Evolutionary conservation across 2,888 invertebrate species (phyloP).

Genomic region (Tridacna crocea): DNA sequence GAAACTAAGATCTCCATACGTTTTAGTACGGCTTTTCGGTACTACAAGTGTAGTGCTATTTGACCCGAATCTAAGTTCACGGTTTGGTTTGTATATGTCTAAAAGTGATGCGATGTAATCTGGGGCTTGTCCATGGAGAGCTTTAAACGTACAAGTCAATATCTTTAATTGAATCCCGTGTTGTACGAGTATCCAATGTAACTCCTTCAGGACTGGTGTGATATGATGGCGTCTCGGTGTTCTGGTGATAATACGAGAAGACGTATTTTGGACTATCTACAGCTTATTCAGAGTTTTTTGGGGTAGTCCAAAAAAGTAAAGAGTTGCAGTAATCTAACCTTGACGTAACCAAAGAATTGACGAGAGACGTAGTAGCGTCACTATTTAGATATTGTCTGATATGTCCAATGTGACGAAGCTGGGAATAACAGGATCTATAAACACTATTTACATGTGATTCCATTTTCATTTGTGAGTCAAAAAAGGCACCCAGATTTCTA

Average conservation of each 20-base stretch:
- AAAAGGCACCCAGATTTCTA: not conserved
- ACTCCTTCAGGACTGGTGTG: constrained; percentile 35
- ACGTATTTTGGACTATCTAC: constrained; percentile 27
- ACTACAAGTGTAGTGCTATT: constrained; percentile 31
- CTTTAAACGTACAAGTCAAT: constrained; percentile 32
- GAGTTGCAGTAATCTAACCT: not conserved
- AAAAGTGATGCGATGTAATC: constrained; percentile 23
- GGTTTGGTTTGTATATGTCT: constrained; percentile 23
- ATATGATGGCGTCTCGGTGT: constrained; percentile 20
- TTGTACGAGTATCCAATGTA: constrained; percentile 45
- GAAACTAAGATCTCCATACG: constrained; percentile 42
- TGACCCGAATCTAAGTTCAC: constrained; percentile 29
- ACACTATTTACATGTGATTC: too few relatives aligned
- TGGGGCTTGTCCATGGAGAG: constrained; percentile 34
- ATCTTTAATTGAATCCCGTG: constrained; percentile 28
- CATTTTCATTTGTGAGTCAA: not conserved
- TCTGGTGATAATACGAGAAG: constrained; percentile 35
- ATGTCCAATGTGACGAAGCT: too few relatives aligned
- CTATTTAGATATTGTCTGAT: too few relatives aligned
- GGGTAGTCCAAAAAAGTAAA: not conserved
- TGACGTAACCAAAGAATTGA: not conserved
- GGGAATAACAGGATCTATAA: too few relatives aligned
- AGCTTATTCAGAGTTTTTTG: not conserved
- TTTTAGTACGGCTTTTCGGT: constrained; percentile 40
- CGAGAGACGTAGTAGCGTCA: not conserved